Percentiles rank a stretch among this genome's conserved stretches.
These are phyloP conservation scores for Yasuhikotakia modesta DNA, from an alignment of 2,797 vertebrate species.

Conservation along the genomic window DNA sequence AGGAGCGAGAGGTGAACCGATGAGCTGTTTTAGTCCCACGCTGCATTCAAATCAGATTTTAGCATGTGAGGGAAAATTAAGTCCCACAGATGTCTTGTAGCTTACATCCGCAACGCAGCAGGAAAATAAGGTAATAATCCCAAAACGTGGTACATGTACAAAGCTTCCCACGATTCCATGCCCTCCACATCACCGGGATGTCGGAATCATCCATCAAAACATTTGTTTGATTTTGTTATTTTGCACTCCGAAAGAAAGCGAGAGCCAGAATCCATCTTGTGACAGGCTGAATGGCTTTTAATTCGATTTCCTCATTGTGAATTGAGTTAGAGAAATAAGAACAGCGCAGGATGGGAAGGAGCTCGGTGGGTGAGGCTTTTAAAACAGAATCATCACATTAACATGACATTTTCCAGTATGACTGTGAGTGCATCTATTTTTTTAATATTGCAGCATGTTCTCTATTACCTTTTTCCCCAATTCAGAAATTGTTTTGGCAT, in stretches of 20 bases:
- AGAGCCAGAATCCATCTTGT: conserved; percentile 52
- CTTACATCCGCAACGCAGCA: conserved; percentile 9
- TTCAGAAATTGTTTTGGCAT: conserved; percentile 47
- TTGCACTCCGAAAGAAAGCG: conserved; percentile 24
- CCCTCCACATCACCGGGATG: conserved; percentile 17
- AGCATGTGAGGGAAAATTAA: conserved; percentile 41
- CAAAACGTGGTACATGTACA: conserved; percentile 10
- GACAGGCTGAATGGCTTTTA: conserved; percentile 49
- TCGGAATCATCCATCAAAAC: conserved; percentile 50
- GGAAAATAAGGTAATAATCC: conserved; percentile 41
- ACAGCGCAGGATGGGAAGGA: conserved; percentile 22
- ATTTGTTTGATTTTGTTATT: conserved; percentile 41
- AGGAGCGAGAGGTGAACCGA: conserved; percentile 30
- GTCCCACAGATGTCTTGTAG: conserved; percentile 26
- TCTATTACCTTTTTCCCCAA: conserved; percentile 34
- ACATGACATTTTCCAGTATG: conserved; percentile 25
- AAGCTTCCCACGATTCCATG: conserved; percentile 14
- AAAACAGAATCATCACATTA: conserved; percentile 37
- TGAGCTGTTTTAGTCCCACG: conserved; percentile 36
- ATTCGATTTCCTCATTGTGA: conserved; percentile 55
- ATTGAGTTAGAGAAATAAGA: conserved; percentile 55
- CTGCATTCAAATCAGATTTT: conserved; percentile 42
- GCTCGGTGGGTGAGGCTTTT: background rate
- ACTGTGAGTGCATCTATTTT: conserved; percentile 25
- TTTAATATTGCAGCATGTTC: conserved; percentile 31